phyloP scores from a whole-genome alignment of 2,888 invertebrate genomes.

The Lobophora halterata region DNA sequence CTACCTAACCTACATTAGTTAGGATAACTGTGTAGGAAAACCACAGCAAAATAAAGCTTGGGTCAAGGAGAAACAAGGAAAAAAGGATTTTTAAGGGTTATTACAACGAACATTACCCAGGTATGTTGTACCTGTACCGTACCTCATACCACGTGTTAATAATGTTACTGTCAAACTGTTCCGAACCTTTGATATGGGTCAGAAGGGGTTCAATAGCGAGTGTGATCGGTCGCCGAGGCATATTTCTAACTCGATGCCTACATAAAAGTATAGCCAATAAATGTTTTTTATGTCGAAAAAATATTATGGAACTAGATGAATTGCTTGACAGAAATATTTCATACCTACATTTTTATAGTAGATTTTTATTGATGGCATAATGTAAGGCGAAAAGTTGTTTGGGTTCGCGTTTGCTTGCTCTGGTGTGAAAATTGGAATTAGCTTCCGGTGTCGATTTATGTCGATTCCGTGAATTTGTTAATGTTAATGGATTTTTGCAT shows the following conservation, averaged over 20 bases:
- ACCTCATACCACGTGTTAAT: conserved; percentile 61
- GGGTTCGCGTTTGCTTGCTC: conserved; percentile 20
- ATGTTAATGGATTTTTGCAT: conserved; percentile 18
- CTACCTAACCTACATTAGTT: background rate
- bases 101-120: conserved; percentile 46
- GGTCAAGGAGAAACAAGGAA: conserved; percentile 41
- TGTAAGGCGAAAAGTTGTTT: conserved; percentile 27
- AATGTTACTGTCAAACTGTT: conserved; percentile 67
- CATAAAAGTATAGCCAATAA: conserved; percentile 48
- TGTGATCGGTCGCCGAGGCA: conserved; percentile 42
- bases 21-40: conserved; percentile 18
- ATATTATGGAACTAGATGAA: conserved; percentile 39
- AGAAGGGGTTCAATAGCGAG: conserved; percentile 57
- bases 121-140: conserved; percentile 40
- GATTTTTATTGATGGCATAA: conserved; percentile 39
- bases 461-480: conserved; percentile 23
- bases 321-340: conserved; percentile 37
- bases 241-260: conserved; percentile 49
- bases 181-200: conserved; percentile 62
- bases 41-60: conserved; percentile 25
- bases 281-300: conserved; percentile 48
- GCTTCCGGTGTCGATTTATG: conserved; percentile 30
- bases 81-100: conserved; percentile 53
- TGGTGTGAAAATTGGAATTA: conserved; percentile 20
- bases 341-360: conserved; percentile 30